Evolutionary conservation across 2,888 invertebrate species (phyloP), one percentile per base, ranked within the genome.

Genomic region (Napeogenes inachia): DNA sequence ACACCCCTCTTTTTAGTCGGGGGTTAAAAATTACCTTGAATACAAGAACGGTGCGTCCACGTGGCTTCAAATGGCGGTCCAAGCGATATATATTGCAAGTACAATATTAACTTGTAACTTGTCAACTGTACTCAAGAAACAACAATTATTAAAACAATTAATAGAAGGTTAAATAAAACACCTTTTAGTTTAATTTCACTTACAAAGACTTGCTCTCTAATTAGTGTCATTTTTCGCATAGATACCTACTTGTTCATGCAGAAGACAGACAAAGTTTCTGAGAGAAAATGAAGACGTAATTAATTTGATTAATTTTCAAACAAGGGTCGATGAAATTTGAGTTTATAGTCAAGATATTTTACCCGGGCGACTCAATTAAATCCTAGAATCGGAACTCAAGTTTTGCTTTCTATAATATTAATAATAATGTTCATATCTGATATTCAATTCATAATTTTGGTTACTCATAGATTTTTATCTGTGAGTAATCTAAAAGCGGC

Each of bases 11-110:
- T 21, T 21, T 21, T 21, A 21, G 21, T 21, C 21, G 21, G 21
- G 21, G 21, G 21, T 21, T 21, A 21, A 21, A 0, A 95, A 95
- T 75, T 79, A 94, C 72, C 82, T 95, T 63, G 92, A 95, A 76
- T 95, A 93, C 71, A 85, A 92, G 12, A 89, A 84, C 50, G 94
- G 94, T 0, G 82, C 82, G 4, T 73, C 80, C 6, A 78, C 83
- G 4, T 83, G 84, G 10, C 71, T 81, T 21, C 21, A 21, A 21
- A 21, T 21, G 21, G 21, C 21, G 21, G 2, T 69, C 61, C 2
- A 64, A 68, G 56, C 70, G 83, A 74, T 85, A 71, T 56, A 75
- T 80, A 2, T 84, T 67, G 21, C 21, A 21, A 21, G 21, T 21
- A 21, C 21, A 21, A 21, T 21, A 21, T 21, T 21, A 21, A 21